A percentile compares a stretch with the other conserved stretches of the same genome.
phyloP scores from a whole-genome alignment of 1,140 invertebrate species.

The Microplitis mediator region DNA sequence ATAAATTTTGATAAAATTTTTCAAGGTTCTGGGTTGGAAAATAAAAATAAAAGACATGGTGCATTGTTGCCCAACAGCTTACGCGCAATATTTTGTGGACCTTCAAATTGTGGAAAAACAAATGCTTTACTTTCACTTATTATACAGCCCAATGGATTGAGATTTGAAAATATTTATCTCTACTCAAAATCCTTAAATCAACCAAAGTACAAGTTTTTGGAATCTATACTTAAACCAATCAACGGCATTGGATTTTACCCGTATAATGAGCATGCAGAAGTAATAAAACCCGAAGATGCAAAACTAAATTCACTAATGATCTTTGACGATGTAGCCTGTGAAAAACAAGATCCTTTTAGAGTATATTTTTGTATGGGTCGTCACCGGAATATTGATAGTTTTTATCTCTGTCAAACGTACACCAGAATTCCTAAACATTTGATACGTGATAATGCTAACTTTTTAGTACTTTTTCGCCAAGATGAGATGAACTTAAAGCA shows the following conservation, averaged over 20 bases:
- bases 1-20: too few relatives aligned
- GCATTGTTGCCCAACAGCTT: too few relatives aligned
- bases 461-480: conserved; percentile 6
- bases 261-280: conserved; percentile 11
- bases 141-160: conserved; percentile 5
- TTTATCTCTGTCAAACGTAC: conserved; percentile 16
- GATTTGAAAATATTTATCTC: conserved; percentile 18
- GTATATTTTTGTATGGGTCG: conserved; percentile 6
- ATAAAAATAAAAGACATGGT: too few relatives aligned
- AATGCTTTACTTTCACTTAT: conserved; percentile 12
- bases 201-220: conserved; percentile 5
- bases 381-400: neutral
- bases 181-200: conserved; percentile 17
- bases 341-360: conserved; percentile 2
- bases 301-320: conserved; percentile 13
- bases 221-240: neutral
- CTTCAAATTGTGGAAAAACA: neutral
- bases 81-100: too few relatives aligned
- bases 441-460: conserved; percentile 2
- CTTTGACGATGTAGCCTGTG: conserved; percentile 18
- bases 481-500: conserved; percentile 16
- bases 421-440: conserved; percentile 4
- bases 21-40: too few relatives aligned
- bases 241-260: conserved; percentile 13
- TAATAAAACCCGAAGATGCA: conserved; percentile 5